Percentiles rank a stretch among this genome's conserved stretches.
Conservation (phyloP, 2,888 invertebrate genomes). For the Lycocerus yunnanus region DNA sequence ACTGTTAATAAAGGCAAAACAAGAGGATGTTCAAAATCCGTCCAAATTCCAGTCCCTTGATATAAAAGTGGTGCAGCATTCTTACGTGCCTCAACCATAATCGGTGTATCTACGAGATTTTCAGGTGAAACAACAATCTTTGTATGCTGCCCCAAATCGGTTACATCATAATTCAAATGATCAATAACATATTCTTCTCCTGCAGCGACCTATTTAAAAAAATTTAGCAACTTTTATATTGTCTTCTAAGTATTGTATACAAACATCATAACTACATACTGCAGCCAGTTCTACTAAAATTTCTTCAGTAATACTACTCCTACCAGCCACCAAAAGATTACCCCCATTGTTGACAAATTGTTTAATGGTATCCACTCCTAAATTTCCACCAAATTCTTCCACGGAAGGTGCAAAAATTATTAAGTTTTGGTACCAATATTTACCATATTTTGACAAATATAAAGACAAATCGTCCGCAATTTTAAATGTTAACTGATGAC, state of each 20-base stretch:
- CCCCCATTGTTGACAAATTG: slow-evolving; percentile 96
- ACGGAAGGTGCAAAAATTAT: slow-evolving; percentile 96
- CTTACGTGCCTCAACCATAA: slow-evolving; percentile 78
- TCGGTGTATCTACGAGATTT: slow-evolving; percentile 84
- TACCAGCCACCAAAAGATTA: slow-evolving; percentile 89
- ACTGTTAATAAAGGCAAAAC: slow-evolving; percentile 89
- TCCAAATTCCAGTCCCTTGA: slow-evolving; percentile 89
- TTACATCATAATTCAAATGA: slow-evolving; percentile 91
- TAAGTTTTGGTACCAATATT: slow-evolving; percentile 92
- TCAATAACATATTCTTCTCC: slow-evolving; percentile 96
- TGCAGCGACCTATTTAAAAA: slow-evolving; percentile 74
- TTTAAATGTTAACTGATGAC: slow-evolving; percentile 88
- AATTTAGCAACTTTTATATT: too few species aligned
- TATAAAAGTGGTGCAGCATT: slow-evolving; percentile 78
- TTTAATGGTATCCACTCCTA: slow-evolving; percentile 84
- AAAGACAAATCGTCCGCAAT: slow-evolving; percentile 92
- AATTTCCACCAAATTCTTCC: slow-evolving; percentile 87
- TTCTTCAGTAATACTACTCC: slow-evolving; percentile 86
- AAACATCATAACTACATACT: slow-evolving; percentile 94
- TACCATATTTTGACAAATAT: slow-evolving; percentile 91
- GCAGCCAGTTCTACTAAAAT: slow-evolving; percentile 92
- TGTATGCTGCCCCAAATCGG: slow-evolving; percentile 92
- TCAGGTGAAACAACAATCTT: slow-evolving; percentile 82
- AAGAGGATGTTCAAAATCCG: slow-evolving; percentile 91
- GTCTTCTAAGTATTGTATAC: background rate